Evolutionary conservation across 2,888 invertebrate genomes (phyloP).

Genomic region (Hypolimnas misippus): DNA sequence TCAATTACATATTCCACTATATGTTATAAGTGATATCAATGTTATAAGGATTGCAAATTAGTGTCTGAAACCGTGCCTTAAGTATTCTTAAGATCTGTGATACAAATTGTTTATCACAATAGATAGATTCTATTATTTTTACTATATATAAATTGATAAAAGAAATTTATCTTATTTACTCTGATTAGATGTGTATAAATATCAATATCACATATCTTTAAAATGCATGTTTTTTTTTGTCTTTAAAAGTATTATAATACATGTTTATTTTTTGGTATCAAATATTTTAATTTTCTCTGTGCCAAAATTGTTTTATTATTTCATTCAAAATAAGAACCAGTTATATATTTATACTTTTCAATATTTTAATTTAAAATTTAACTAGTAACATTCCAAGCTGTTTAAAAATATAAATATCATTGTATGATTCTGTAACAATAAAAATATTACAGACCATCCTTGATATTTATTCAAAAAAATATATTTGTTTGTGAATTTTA

Average conservation of each 20-base stretch:
- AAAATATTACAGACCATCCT: background rate
- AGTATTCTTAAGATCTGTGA: slow-evolving; percentile 63
- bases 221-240: slow-evolving; percentile 11
- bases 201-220: background rate
- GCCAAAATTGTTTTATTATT: too few species aligned
- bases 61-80: slow-evolving; percentile 61
- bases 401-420: background rate
- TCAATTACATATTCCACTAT: slow-evolving; percentile 2
- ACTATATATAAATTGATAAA: slow-evolving; percentile 15
- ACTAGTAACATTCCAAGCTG: slow-evolving; percentile 10
- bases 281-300: slow-evolving; percentile 8
- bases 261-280: background rate
- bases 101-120: slow-evolving; percentile 45
- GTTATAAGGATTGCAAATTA: slow-evolving; percentile 14
- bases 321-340: too few species aligned
- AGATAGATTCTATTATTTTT: slow-evolving; percentile 16
- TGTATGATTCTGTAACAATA: background rate
- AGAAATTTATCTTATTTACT: slow-evolving; percentile 21
- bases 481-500: too few species aligned
- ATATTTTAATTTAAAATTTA: too few species aligned
- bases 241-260: slow-evolving; percentile 2
- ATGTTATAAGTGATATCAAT: background rate
- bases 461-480: background rate
- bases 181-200: slow-evolving; percentile 18
- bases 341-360: too few species aligned